Percentiles rank a stretch among this genome's conserved stretches.
Evolutionary conservation across 1,140 invertebrate species (phyloP).

Genomic region (Heliconius hewitsoni): DNA sequence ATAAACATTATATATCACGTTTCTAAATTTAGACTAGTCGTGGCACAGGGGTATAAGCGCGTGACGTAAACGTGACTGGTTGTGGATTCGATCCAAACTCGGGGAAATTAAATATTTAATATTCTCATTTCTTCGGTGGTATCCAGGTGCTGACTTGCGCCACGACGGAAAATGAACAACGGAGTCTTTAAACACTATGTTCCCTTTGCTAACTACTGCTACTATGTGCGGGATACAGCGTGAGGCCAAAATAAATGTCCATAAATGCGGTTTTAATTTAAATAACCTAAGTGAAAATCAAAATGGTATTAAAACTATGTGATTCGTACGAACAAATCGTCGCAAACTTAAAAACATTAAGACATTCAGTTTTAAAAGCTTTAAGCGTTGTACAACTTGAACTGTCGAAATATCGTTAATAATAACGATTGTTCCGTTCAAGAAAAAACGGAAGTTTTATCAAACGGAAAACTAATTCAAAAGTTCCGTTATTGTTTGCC

Average conservation of each 20-base stretch:
- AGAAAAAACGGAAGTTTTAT: constrained; percentile 32
- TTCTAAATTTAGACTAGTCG: too few relatives aligned
- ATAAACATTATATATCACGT: too few relatives aligned
- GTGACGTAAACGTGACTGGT: too few relatives aligned
- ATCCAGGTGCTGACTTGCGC: too few relatives aligned
- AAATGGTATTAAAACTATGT: not conserved
- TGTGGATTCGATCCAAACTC: too few relatives aligned
- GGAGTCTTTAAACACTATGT: too few relatives aligned
- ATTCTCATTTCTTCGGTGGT: too few relatives aligned
- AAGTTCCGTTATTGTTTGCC: constrained; percentile 41
- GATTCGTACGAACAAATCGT: not conserved
- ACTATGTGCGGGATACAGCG: too few relatives aligned
- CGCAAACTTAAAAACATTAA: not conserved
- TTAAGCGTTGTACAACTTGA: constrained; percentile 18
- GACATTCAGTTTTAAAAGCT: not conserved
- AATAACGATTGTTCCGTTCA: constrained; percentile 52
- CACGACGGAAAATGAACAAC: too few relatives aligned
- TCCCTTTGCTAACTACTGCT: too few relatives aligned
- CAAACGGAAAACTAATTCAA: constrained; percentile 44
- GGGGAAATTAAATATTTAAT: too few relatives aligned
- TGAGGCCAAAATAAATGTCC: not conserved
- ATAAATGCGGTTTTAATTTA: not conserved
- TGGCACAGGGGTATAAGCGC: too few relatives aligned
- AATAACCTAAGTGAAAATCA: not conserved
- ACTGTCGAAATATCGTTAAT: constrained; percentile 51